A percentile compares a stretch with the other conserved stretches of the same genome.
Conservation (phyloP, 2,797 vertebrate species). For the Muscicapa striata region DNA sequence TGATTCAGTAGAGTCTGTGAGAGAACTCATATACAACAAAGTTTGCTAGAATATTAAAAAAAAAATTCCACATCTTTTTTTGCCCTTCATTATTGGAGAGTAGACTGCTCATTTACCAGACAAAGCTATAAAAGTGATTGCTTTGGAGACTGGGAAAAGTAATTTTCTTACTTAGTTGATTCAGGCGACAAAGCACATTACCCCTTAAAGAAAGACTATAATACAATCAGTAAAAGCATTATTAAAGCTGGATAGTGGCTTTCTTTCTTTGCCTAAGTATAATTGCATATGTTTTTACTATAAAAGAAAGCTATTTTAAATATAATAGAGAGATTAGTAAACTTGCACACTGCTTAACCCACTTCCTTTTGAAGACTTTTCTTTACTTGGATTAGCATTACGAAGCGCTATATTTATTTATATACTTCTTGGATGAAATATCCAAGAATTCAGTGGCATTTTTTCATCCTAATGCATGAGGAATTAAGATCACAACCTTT, state of each 20-base stretch:
- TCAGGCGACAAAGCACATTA: background rate
- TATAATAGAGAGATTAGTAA: background rate
- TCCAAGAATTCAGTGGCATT: background rate
- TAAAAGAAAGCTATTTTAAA: constrained; percentile 6
- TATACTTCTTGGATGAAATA: background rate
- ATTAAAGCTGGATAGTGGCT: background rate
- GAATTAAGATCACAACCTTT: background rate
- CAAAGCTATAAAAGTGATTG: constrained; percentile 8
- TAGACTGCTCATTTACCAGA: constrained; percentile 23
- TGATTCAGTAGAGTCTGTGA: background rate
- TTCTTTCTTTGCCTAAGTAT: constrained; percentile 26
- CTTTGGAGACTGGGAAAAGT: constrained; percentile 14
- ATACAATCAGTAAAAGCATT: background rate
- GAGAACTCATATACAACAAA: background rate
- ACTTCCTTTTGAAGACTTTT: background rate
- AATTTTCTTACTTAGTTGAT: constrained; percentile 41
- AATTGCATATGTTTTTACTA: background rate
- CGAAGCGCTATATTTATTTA: constrained; percentile 5
- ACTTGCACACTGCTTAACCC: background rate
- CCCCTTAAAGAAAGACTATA: background rate
- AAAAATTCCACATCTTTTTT: background rate
- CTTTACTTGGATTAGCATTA: constrained; percentile 22
- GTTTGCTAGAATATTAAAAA: background rate
- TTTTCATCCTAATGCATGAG: background rate
- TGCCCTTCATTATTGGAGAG: background rate